Evolutionary conservation across 2,797 vertebrate genomes (phyloP), one percentile per base, ranked within the genome.

Genomic region (Sebastes vulpes): DNA sequence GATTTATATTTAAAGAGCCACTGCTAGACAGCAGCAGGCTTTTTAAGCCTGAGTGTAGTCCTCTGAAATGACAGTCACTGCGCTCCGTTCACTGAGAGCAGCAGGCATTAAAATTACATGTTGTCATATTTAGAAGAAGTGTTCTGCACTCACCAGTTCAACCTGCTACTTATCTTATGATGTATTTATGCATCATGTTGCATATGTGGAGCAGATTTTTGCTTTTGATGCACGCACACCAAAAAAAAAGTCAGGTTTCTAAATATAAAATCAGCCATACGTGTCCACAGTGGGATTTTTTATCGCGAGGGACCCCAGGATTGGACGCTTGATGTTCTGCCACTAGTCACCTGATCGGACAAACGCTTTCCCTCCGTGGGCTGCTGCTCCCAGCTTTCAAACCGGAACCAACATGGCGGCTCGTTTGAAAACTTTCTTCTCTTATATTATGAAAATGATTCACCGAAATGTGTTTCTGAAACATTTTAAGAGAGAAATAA

Each of bases 71-170:
- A 52, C 32, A 20, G 32, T 32, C 48, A 2, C n/a, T 32, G 25
- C 0, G 23, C 78, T 48, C 32, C 32, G 5, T 25, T 67, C 63
- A 18, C 61, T 58, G 28, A 1, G 38, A 21, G 69, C 53, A 20
- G 70, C 81, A 68, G 16, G 4, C 76, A 84, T 84, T 78, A 78
- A 81, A 84, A 78, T 73, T 46, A 73, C 74, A 89, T 78, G 67
- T 23, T 65, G 64, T 75, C 84, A 79, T 46, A 75, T 76, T 82
- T 71, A 71, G 79, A 77, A 77, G 9, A 73, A 72, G 28, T 58
- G 75, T 48, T 67, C 8, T n/a, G 66, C 56, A 29, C 50, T 61
- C 59, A 21, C 3, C 61, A 59, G 58, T 12, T 50, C 28, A 56
- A 77, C 63, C 48, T 59, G 9, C 65, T 25, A 53, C 31, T 9